Evolutionary conservation across 2,113 vertebrate species (phyloP).

Genomic region (Pimephales promelas): DNA sequence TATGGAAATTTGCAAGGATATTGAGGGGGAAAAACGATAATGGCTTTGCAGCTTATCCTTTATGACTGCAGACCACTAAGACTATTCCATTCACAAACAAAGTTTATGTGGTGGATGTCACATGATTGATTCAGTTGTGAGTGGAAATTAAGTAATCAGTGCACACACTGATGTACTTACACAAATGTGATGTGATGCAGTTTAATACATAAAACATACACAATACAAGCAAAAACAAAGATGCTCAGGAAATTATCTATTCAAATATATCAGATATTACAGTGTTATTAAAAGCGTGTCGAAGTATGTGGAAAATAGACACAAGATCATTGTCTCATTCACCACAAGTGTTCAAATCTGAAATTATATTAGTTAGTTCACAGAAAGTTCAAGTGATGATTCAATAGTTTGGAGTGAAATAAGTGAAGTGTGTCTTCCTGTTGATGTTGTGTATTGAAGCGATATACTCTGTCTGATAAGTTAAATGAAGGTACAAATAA

Average conservation of each 20-base stretch:
- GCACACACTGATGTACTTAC: neutral
- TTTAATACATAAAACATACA: neutral
- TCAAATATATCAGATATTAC: neutral
- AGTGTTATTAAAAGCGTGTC: neutral
- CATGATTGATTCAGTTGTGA: neutral
- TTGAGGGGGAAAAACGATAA: slow-evolving; percentile 37
- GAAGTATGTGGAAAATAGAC: neutral
- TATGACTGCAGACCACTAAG: slow-evolving; percentile 12
- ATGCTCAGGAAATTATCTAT: neutral
- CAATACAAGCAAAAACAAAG: neutral
- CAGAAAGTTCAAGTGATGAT: neutral
- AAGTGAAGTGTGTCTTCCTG: neutral
- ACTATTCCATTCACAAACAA: slow-evolving; percentile 9
- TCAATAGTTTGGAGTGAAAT: slow-evolving; percentile 2
- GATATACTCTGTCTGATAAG: neutral
- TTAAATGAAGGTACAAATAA: slow-evolving; percentile 16
- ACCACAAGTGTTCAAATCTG: neutral
- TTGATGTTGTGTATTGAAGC: neutral
- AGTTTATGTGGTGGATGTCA: neutral
- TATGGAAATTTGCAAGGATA: slow-evolving; percentile 50
- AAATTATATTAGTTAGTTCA: slow-evolving; percentile 1
- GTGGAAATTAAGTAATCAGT: neutral
- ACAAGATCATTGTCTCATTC: neutral
- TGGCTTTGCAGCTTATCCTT: slow-evolving; percentile 17
- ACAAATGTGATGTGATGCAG: neutral